Conservation (phyloP, 2,888 invertebrate genomes). For the Melanostoma scalare region DNA sequence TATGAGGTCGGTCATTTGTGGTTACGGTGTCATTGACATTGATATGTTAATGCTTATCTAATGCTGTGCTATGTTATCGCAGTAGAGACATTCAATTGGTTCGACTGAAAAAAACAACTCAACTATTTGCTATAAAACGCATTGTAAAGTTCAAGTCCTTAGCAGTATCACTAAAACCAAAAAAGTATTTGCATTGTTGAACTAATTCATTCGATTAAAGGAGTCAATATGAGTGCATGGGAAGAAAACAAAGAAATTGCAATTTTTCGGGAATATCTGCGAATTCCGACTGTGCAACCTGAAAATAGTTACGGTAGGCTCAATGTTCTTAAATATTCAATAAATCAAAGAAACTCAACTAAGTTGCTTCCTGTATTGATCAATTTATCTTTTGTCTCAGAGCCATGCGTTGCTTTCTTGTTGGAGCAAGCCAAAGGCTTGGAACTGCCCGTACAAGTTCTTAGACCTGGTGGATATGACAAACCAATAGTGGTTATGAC, state of each 20-base stretch:
- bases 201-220: background rate
- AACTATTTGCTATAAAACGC: no score
- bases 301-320: slow-evolving; percentile 5
- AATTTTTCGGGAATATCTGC: slow-evolving; percentile 28
- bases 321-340: background rate
- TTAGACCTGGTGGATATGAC: slow-evolving; percentile 83
- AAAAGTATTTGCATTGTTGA: no score
- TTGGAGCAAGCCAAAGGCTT: slow-evolving; percentile 87
- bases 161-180: no score
- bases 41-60: no score
- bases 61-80: no score
- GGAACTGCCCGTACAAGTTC: slow-evolving; percentile 85
- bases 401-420: slow-evolving; percentile 88
- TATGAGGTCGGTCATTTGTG: no score
- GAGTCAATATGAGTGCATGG: background rate
- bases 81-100: no score
- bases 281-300: slow-evolving; percentile 14
- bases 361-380: background rate
- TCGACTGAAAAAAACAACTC: no score
- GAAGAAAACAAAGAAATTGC: slow-evolving; percentile 22
- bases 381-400: slow-evolving; percentile 81
- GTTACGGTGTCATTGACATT: no score
- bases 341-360: background rate
- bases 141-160: no score
- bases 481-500: slow-evolving; percentile 92